Evolutionary conservation across 2,888 invertebrate species (phyloP).

Genomic region (Callyntrura sp.): DNA sequence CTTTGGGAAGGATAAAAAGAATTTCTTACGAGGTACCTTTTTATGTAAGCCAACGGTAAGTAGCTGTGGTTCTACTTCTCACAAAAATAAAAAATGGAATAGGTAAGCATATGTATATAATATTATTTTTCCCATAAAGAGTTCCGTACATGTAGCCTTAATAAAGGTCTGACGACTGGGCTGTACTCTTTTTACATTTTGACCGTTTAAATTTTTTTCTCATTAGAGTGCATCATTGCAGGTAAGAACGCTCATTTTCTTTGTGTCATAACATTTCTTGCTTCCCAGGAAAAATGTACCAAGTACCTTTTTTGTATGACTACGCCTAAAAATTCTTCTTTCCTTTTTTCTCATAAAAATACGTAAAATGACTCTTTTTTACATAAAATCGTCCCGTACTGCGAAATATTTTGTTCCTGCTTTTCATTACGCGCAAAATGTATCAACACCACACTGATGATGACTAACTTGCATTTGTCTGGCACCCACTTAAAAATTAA

Average conservation of each 20-base stretch:
- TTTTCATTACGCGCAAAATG: slow-evolving; percentile 12
- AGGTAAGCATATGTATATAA: neutral
- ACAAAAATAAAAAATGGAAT: no score
- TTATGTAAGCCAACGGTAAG: neutral
- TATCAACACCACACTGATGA: no score
- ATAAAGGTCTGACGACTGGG: no score
- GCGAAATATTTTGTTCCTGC: slow-evolving; percentile 14
- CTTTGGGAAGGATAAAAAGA: neutral
- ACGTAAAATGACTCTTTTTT: neutral
- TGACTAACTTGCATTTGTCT: neutral
- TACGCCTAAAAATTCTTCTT: slow-evolving; percentile 26
- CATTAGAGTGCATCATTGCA: neutral
- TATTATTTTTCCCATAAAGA: slow-evolving; percentile 28
- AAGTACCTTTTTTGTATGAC: no score
- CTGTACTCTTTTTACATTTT: slow-evolving; percentile 15
- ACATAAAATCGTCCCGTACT: slow-evolving; percentile 23
- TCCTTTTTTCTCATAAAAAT: slow-evolving; percentile 28
- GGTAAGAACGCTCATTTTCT: slow-evolving; percentile 3
- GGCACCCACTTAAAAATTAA: neutral
- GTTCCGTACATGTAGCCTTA: no score
- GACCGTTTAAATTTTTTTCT: slow-evolving; percentile 34
- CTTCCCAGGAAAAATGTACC: neutral
- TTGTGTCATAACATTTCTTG: slow-evolving; percentile 28
- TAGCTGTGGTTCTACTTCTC: neutral
- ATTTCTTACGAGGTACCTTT: slow-evolving; percentile 20